These are phyloP conservation scores for Parasteatoda tepidariorum DNA, from an alignment of 1,140 invertebrate genomes.

Conservation along the genomic window DNA sequence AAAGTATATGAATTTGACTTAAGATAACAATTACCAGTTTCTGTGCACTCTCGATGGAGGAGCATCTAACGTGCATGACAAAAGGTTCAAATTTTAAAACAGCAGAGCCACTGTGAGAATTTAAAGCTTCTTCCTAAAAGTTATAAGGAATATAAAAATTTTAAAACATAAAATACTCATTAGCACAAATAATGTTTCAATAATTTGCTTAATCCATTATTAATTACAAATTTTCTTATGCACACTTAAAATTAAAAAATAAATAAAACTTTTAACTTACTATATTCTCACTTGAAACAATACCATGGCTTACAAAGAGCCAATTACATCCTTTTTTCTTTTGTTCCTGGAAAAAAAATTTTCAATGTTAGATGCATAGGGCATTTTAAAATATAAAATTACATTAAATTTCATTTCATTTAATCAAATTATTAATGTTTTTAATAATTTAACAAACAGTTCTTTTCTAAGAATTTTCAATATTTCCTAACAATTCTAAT, in stretches of 20 bases:
- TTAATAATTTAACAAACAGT: too few relatives aligned
- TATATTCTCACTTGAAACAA: conserved; percentile 64
- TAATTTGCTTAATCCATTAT: neutral
- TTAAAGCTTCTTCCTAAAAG: neutral
- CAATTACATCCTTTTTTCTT: conserved; percentile 71
- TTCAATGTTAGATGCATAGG: too few relatives aligned
- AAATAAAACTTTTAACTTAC: conserved; percentile 49
- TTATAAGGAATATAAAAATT: neutral
- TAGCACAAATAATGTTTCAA: neutral
- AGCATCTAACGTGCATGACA: conserved; percentile 72
- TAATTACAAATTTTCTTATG: neutral
- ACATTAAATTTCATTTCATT: too few relatives aligned
- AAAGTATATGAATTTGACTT: too few relatives aligned
- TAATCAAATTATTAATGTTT: too few relatives aligned
- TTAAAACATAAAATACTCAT: neutral
- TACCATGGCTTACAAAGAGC: conserved; percentile 69
- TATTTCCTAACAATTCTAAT: too few relatives aligned
- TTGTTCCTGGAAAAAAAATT: conserved; percentile 43
- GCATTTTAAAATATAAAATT: too few relatives aligned
- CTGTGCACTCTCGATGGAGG: conserved; percentile 68
- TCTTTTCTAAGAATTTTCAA: too few relatives aligned
- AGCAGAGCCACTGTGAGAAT: conserved; percentile 62
- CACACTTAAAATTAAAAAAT: neutral
- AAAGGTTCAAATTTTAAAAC: conserved; percentile 73
- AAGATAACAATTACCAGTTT: conserved; percentile 64